These are phyloP conservation scores for Virgularia gustaviana DNA, from an alignment of 92 coral and sea anemone genomes.

Conservation along the genomic window DNA sequence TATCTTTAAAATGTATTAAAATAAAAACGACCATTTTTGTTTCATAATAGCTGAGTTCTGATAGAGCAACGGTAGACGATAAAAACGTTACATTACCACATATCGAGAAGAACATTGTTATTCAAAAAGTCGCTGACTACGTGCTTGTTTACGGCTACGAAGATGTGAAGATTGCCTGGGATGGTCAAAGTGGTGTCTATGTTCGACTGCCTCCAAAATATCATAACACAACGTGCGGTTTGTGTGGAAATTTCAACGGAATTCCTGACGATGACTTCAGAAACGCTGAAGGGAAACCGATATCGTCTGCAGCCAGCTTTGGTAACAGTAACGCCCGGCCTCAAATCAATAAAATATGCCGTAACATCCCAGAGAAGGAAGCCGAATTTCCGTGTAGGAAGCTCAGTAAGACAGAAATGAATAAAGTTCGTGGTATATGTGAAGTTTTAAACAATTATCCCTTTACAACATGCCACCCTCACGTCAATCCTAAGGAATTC, in stretches of 20 bases:
- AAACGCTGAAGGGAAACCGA: constrained; percentile 45
- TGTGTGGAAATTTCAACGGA: constrained; percentile 73
- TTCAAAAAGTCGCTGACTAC: constrained; percentile 47
- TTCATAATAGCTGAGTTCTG: neutral
- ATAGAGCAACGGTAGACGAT: constrained; percentile 39
- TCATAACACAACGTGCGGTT: constrained; percentile 63
- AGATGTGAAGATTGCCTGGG: constrained; percentile 62
- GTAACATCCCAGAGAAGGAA: constrained; percentile 29
- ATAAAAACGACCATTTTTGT: too few relatives aligned
- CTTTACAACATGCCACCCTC: constrained; percentile 52
- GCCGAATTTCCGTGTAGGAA: constrained; percentile 49
- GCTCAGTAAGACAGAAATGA: constrained; percentile 31
- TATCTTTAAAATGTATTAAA: too few relatives aligned
- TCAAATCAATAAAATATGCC: constrained; percentile 50
- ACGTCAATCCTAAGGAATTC: constrained; percentile 55
- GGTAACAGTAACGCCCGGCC: constrained; percentile 68
- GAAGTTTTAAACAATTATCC: constrained; percentile 47
- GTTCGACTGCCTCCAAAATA: constrained; percentile 47
- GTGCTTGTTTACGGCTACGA: constrained; percentile 59
- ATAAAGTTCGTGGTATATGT: constrained; percentile 57
- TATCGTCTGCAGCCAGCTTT: constrained; percentile 53
- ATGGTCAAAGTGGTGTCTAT: constrained; percentile 58
- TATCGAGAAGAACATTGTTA: constrained; percentile 53
- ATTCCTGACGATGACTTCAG: constrained; percentile 57
- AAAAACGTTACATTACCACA: constrained; percentile 53